Evolutionary conservation across 2,888 invertebrate species (phyloP).

Genomic region (Netelia fuscicornis): DNA sequence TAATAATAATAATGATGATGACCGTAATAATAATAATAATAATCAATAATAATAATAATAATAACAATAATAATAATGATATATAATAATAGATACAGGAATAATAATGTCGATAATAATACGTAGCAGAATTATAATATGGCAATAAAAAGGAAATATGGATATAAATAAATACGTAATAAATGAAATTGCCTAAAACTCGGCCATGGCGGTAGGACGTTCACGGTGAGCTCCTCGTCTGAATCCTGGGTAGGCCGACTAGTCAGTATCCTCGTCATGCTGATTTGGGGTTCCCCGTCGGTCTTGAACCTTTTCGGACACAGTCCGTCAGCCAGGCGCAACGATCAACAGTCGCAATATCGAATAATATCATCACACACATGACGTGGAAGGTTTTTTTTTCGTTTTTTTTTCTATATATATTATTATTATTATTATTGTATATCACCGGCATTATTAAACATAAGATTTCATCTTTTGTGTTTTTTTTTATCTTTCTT

Average conservation of each 20-base stretch:
- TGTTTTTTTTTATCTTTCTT: conserved; percentile 9
- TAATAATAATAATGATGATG: conserved; percentile 67
- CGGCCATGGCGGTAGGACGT: conserved; percentile 84
- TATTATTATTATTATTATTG: conserved; percentile 26
- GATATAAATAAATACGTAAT: conserved; percentile 84
- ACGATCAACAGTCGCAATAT: conserved; percentile 83
- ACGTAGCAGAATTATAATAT: conserved; percentile 71
- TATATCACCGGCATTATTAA: conserved; percentile 2
- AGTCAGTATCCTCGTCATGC: conserved; percentile 80
- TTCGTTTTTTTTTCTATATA: conserved; percentile 35
- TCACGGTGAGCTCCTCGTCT: conserved; percentile 84
- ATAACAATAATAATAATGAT: conserved; percentile 67
- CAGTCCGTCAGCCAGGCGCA: conserved; percentile 79
- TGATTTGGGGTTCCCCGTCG: conserved; percentile 83
- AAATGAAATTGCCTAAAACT: conserved; percentile 85
- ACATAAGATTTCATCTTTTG: background rate
- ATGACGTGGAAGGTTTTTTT: conserved; percentile 58
- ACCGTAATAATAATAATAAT: conserved; percentile 58
- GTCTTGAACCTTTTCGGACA: conserved; percentile 84
- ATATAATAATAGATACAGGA: conserved; percentile 47
- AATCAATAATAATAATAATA: conserved; percentile 54
- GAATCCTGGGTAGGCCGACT: conserved; percentile 83
- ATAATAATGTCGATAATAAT: conserved; percentile 64
- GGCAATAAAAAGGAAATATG: conserved; percentile 78
- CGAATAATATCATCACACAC: conserved; percentile 75